Conservation (phyloP, 2,797 vertebrate species). For the Xerus rutilus region DNA sequence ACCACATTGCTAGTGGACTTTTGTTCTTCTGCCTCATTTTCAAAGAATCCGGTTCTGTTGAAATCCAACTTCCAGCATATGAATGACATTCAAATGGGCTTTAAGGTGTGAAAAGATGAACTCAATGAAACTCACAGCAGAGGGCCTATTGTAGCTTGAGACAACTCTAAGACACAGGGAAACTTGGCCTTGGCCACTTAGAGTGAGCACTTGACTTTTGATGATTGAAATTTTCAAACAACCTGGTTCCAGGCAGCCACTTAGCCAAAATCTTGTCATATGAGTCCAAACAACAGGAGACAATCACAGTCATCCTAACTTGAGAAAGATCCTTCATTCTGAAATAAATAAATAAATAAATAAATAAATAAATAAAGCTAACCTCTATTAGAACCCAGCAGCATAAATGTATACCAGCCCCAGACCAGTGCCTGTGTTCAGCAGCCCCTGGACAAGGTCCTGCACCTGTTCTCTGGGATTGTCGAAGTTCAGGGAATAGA, state of each 20-base stretch:
- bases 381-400: neutral
- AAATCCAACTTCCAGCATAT: neutral
- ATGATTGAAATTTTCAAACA: neutral
- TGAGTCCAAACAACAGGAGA: neutral
- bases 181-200: neutral
- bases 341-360: neutral
- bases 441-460: neutral
- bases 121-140: neutral
- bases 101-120: neutral
- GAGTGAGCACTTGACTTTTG: neutral
- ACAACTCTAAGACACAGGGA: neutral
- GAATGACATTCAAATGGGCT: neutral
- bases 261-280: neutral
- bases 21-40: neutral
- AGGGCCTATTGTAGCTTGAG: neutral
- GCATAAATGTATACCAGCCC: no score
- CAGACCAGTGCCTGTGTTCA: neutral
- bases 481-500: neutral
- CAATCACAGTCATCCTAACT: neutral
- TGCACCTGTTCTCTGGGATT: neutral
- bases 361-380: neutral
- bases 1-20: neutral
- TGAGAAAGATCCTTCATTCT: neutral
- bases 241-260: neutral
- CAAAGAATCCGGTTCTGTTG: neutral